Conservation (phyloP, 2,888 invertebrate species). For the Apamea crenata region DNA sequence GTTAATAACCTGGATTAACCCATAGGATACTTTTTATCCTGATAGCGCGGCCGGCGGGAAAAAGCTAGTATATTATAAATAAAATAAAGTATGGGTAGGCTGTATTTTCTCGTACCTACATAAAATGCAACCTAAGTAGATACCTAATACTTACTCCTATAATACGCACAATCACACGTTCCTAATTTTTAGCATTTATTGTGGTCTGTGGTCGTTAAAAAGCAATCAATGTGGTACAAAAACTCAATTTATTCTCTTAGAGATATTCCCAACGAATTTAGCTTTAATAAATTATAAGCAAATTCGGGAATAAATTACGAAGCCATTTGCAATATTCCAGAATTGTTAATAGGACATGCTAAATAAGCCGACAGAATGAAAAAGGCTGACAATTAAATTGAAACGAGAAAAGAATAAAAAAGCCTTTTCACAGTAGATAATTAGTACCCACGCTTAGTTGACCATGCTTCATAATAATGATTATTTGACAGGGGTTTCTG, state of each 20-base stretch:
- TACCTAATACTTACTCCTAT: background rate
- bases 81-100: background rate
- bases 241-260: slow-evolving; percentile 43
- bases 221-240: slow-evolving; percentile 48
- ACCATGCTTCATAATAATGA: slow-evolving; percentile 19
- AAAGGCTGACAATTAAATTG: slow-evolving; percentile 11
- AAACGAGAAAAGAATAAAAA: slow-evolving; percentile 4
- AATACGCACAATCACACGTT: slow-evolving; percentile 1
- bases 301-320: slow-evolving; percentile 54
- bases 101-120: background rate
- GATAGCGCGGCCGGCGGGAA: background rate
- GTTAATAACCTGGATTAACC: too few species aligned
- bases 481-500: background rate
- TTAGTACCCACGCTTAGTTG: slow-evolving; percentile 15
- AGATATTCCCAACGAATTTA: slow-evolving; percentile 41
- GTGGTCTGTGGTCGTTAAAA: slow-evolving; percentile 44
- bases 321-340: slow-evolving; percentile 49
- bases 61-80: background rate
- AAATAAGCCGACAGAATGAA: slow-evolving; percentile 22
- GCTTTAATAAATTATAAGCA: slow-evolving; percentile 45
- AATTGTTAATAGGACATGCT: slow-evolving; percentile 53
- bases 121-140: slow-evolving; percentile 2
- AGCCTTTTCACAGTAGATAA: slow-evolving; percentile 1
- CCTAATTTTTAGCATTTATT: slow-evolving; percentile 20
- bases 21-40: background rate